Evolutionary conservation across 2,797 vertebrate species (phyloP), one percentile per base, ranked within the genome.

Genomic region (Spea hammondii): DNA sequence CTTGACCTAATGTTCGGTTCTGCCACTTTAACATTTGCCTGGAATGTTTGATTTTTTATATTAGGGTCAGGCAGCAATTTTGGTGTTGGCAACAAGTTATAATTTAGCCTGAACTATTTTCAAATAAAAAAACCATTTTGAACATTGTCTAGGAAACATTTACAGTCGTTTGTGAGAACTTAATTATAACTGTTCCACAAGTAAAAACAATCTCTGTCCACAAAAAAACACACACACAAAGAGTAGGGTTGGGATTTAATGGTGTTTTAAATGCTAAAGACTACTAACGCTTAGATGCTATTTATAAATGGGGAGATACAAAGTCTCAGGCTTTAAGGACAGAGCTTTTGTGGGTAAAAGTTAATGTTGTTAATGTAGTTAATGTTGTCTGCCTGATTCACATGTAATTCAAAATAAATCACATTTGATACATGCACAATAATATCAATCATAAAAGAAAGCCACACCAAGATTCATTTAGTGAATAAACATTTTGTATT

Each of bases 151-250:
- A 11, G 65, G 32, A 17, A 67, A 51, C 47, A 72, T 77, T 77
- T 73, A 67, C 72, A 81, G 79, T 70, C 44, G 60, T 72, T 60
- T 66, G 48, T 77, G 69, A 81, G 14, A 66, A 77, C 54, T 64
- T 81, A 81, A 77, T 81, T 81, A 73, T 77, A 81, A 72, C 70
- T 76, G 51, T 81, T 81, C 50, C 8, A 47, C 12, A 60, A 62
- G 66, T 14, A 57, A 51, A 76, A 72, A 51, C 55, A 68, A 67
- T 49, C 50, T 9, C 62, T 72, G 69, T 81, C 79, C 54, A 66
- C 57, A 49, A 71, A 49, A 47, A 64, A 1, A 32, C 32, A 32
- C 3, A 32, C 32, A 32, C 32, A 76, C 69, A 76, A 77, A 76
- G 50, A 55, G 59, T 46, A 49, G 1, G 8, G 44, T 75, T 80